Conservation (phyloP, 2,797 vertebrate species). For the Hemitrygon akajei region DNA sequence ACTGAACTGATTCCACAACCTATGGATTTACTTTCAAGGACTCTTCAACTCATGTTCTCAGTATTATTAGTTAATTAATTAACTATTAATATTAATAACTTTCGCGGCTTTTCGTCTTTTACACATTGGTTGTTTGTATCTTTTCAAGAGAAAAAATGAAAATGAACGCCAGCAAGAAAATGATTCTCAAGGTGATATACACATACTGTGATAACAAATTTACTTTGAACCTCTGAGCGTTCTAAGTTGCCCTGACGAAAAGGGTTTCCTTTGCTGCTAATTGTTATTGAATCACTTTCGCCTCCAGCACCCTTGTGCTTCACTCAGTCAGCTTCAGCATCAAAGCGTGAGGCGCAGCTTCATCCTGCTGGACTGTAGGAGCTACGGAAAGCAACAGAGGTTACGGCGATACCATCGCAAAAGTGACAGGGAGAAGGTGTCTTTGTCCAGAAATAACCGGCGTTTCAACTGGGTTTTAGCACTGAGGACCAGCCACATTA, state of each 20-base stretch:
- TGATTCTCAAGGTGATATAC: no score
- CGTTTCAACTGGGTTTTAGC: neutral
- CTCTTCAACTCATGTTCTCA: no score
- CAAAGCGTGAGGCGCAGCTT: neutral
- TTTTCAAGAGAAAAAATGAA: no score
- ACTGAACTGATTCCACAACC: no score
- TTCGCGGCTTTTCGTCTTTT: no score
- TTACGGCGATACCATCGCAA: neutral
- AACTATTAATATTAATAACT: neutral
- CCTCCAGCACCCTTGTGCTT: neutral
- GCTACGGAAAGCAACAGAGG: neutral
- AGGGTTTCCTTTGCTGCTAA: neutral
- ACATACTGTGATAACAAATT: no score
- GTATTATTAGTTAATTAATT: no score
- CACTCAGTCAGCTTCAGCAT: neutral
- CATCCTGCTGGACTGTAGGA: neutral
- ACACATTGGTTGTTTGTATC: no score
- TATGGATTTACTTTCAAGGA: no score
- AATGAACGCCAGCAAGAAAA: no score
- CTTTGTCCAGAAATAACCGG: neutral
- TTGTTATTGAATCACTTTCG: neutral
- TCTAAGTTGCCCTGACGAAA: neutral
- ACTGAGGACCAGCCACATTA: neutral
- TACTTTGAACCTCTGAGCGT: neutral
- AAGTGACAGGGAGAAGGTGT: neutral